Percentiles rank a stretch among this genome's conserved stretches.
phyloP scores from a whole-genome alignment of 2,797 vertebrate genomes.

The Selene dorsalis region DNA sequence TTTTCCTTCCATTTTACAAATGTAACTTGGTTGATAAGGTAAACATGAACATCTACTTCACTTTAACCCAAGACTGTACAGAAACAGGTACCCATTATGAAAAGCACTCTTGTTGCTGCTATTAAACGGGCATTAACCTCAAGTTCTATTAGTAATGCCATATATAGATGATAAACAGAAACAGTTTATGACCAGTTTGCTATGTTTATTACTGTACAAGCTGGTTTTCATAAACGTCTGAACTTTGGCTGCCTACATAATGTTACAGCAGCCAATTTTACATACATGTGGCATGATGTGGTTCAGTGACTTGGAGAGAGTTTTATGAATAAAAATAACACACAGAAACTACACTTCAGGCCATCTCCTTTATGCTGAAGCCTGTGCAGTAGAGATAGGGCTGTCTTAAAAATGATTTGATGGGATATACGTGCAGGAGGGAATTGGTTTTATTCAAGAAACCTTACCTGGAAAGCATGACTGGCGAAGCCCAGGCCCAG shows the following conservation, averaged over 20 bases:
- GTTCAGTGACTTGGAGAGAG: neutral
- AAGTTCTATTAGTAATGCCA: neutral
- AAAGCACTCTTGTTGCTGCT: neutral
- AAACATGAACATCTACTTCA: neutral
- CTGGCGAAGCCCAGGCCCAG: slow-evolving; percentile 94
- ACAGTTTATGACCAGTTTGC: neutral
- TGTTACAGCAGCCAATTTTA: neutral
- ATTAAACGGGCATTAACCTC: neutral
- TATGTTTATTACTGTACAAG: neutral
- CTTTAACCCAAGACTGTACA: neutral
- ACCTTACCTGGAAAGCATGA: slow-evolving; percentile 92
- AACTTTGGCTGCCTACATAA: neutral
- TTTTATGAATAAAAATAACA: neutral
- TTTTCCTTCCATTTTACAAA: neutral
- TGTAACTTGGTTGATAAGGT: neutral
- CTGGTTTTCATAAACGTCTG: no score
- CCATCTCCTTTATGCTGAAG: neutral
- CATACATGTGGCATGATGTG: neutral
- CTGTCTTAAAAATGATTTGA: slow-evolving; percentile 1
- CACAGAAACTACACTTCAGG: neutral
- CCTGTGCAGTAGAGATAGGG: slow-evolving; percentile 5
- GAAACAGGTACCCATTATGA: neutral
- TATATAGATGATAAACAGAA: neutral
- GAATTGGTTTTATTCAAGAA: neutral
- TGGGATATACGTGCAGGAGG: neutral